These are phyloP conservation scores for Pelodytes ibericus DNA, from an alignment of 2,797 vertebrate species.

Conservation along the genomic window DNA sequence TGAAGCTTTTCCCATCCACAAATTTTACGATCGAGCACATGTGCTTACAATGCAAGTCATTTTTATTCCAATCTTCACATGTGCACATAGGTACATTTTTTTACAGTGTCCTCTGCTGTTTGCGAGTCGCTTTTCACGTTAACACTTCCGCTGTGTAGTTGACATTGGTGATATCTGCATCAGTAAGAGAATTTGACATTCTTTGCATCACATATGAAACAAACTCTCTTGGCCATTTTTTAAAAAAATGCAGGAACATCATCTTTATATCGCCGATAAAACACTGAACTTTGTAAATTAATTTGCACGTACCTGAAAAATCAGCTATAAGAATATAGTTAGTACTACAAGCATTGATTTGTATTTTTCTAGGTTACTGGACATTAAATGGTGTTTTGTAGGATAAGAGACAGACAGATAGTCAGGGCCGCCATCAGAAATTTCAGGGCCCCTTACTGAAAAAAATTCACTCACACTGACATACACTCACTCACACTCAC, in stretches of 20 bases:
- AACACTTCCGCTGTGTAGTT: not conserved
- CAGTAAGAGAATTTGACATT: too few relatives aligned
- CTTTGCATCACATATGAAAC: not conserved
- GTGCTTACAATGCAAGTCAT: not conserved
- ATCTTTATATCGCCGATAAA: slow-evolving; percentile 1
- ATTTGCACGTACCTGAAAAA: slow-evolving; percentile 9
- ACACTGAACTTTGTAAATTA: not conserved
- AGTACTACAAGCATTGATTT: not conserved
- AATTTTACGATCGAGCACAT: not conserved
- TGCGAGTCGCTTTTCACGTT: not conserved
- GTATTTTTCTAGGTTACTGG: slow-evolving; percentile 1
- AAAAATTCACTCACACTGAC: too few relatives aligned
- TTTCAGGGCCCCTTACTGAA: too few relatives aligned
- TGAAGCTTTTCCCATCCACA: not conserved
- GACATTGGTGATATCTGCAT: not conserved
- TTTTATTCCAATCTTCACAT: not conserved
- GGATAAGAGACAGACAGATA: too few relatives aligned
- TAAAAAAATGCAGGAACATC: slow-evolving; percentile 2
- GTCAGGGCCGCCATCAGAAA: too few relatives aligned
- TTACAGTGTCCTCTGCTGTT: not conserved
- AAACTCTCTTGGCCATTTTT: not conserved
- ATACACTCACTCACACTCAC: too few relatives aligned
- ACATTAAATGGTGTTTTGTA: not conserved
- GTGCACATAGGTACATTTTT: not conserved
- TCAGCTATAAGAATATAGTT: not conserved